These are phyloP conservation scores for Megaceryle torquata DNA, from an alignment of 2,113 vertebrate species.

Conservation along the genomic window DNA sequence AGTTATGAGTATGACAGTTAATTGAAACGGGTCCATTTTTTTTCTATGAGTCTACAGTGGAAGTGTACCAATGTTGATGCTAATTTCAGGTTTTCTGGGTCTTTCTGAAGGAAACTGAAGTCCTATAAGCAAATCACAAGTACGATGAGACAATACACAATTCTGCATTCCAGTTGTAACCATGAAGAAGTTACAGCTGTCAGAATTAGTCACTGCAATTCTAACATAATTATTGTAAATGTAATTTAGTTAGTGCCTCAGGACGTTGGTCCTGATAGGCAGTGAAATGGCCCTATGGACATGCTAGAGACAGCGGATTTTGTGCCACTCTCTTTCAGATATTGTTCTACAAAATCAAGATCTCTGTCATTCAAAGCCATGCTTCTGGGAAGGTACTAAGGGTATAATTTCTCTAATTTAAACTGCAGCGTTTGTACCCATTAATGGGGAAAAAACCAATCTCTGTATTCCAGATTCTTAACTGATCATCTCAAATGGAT, in stretches of 20 bases:
- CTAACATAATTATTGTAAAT: slow-evolving; percentile 33
- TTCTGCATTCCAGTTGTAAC: background rate
- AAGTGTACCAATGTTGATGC: background rate
- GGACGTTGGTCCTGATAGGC: background rate
- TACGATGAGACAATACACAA: background rate
- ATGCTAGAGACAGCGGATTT: background rate
- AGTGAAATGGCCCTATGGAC: slow-evolving; percentile 33
- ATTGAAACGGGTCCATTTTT: background rate
- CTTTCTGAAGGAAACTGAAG: background rate
- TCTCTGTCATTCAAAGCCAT: slow-evolving; percentile 13
- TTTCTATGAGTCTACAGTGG: background rate
- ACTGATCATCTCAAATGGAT: background rate
- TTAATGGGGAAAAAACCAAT: background rate
- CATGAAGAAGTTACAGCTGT: slow-evolving; percentile 17
- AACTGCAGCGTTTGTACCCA: background rate
- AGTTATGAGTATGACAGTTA: background rate
- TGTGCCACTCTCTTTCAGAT: background rate
- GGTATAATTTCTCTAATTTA: slow-evolving; percentile 15
- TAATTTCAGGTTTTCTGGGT: background rate
- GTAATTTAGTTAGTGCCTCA: background rate
- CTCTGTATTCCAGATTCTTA: background rate
- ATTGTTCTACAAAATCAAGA: slow-evolving; percentile 12
- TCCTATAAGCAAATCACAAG: background rate
- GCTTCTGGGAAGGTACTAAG: background rate
- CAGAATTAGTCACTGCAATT: slow-evolving; percentile 33